Conservation (phyloP, 2,797 vertebrate genomes). For the Helicolenus hilgendorfi region DNA sequence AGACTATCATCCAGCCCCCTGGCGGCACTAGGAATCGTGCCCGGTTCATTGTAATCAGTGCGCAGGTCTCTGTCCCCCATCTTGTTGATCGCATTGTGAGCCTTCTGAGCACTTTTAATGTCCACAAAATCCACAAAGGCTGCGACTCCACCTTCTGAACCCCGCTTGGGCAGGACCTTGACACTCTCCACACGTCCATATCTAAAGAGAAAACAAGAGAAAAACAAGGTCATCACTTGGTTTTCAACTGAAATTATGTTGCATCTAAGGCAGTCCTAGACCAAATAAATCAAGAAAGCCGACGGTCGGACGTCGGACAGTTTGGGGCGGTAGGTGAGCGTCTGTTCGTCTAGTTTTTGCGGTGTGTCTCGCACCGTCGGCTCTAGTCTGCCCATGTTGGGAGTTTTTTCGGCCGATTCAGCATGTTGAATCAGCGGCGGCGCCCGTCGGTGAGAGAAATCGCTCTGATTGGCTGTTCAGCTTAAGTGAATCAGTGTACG, state of each 20-base stretch:
- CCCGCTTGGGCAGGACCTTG: constrained; percentile 99
- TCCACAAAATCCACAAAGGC: constrained; percentile 99
- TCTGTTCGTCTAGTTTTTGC: accelerated
- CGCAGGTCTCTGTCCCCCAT: constrained; percentile 99
- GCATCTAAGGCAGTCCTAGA: too few relatives aligned
- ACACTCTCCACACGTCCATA: constrained; percentile 99
- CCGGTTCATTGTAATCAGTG: constrained; percentile 99
- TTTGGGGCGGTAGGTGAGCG: accelerated
- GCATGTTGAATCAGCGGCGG: too few relatives aligned
- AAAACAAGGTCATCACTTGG: constrained; percentile 21
- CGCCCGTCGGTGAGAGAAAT: too few relatives aligned
- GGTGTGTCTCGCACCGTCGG: too few relatives aligned
- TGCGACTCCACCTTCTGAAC: constrained; percentile 98
- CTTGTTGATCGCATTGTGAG: constrained; percentile 99
- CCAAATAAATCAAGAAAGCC: too few relatives aligned
- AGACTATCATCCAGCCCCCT: constrained; percentile 99
- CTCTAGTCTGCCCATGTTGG: too few relatives aligned
- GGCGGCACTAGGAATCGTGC: constrained; percentile 98
- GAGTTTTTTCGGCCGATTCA: accelerated
- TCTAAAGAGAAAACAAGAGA: constrained; percentile 81
- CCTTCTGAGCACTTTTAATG: constrained; percentile 99
- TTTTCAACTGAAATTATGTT: not conserved
- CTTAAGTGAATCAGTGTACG: accelerated
- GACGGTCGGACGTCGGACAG: accelerated
- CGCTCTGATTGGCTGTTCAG: too few relatives aligned